A percentile compares a stretch with the other conserved stretches of the same genome.
These are phyloP conservation scores for Pseudochirops cupreus DNA, from an alignment of 2,797 vertebrate genomes.

Conservation along the genomic window DNA sequence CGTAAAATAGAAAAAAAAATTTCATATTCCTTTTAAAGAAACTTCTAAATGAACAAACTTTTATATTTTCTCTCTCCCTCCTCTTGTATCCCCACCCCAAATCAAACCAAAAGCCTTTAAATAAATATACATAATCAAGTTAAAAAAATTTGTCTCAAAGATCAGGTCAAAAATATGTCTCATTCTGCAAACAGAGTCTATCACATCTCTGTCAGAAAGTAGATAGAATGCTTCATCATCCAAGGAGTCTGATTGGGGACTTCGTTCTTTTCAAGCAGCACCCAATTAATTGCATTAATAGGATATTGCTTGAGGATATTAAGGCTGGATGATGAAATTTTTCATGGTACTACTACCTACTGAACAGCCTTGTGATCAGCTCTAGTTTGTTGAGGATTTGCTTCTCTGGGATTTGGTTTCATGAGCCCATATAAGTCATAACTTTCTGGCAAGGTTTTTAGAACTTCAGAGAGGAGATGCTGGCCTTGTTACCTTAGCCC, in stretches of 20 bases:
- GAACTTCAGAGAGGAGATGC: not conserved
- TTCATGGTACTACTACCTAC: not conserved
- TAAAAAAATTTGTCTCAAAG: not conserved
- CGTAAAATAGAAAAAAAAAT: slow-evolving; percentile 47
- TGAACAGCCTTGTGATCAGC: slow-evolving; percentile 65
- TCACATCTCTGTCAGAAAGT: not conserved
- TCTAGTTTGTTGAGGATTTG: slow-evolving; percentile 28
- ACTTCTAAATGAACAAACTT: not conserved
- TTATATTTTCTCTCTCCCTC: not conserved
- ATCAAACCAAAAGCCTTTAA: not conserved
- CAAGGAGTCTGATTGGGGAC: slow-evolving; percentile 40
- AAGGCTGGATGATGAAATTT: not conserved
- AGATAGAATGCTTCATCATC: not conserved
- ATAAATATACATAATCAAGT: not conserved
- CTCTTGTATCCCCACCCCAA: not conserved
- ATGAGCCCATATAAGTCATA: not conserved
- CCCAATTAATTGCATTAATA: slow-evolving; percentile 46
- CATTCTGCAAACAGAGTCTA: not conserved
- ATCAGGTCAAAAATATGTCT: not conserved
- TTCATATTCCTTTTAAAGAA: slow-evolving; percentile 25
- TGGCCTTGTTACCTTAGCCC: slow-evolving; percentile 9
- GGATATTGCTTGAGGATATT: slow-evolving; percentile 31
- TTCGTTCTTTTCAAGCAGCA: slow-evolving; percentile 57
- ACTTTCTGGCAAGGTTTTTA: not conserved
- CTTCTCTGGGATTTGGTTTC: slow-evolving; percentile 31